Evolutionary conservation across 2,888 invertebrate genomes (phyloP).

Genomic region (Arctia plantaginis): DNA sequence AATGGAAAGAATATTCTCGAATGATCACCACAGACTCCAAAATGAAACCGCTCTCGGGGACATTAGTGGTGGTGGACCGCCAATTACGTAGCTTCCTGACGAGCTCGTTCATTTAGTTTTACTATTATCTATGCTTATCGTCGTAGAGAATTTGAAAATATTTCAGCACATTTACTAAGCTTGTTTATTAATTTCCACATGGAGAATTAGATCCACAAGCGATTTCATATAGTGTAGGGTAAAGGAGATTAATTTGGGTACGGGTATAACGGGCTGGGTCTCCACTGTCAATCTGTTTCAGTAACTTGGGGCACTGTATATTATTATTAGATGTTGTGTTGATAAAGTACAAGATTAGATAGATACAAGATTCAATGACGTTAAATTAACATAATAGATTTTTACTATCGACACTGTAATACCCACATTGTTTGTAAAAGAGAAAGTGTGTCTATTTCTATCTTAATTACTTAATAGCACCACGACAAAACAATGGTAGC

Average conservation of each 20-base stretch:
- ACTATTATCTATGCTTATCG: neutral
- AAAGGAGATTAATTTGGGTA: too few species aligned
- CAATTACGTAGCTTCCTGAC: neutral
- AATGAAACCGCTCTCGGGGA: neutral
- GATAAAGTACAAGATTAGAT: too few species aligned
- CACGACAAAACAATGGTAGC: conserved; percentile 33
- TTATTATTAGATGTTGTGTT: too few species aligned
- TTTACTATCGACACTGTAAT: neutral
- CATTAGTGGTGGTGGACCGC: neutral
- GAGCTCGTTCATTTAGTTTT: neutral
- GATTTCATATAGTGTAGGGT: too few species aligned
- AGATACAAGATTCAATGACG: neutral
- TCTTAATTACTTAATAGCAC: conserved; percentile 37
- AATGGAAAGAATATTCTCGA: neutral
- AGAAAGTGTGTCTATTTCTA: conserved; percentile 32
- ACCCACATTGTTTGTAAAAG: conserved; percentile 6
- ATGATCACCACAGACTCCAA: neutral
- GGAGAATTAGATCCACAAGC: too few species aligned
- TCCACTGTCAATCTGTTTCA: too few species aligned
- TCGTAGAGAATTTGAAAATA: too few species aligned
- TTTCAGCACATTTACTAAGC: too few species aligned
- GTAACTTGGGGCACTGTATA: too few species aligned
- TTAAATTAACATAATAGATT: neutral
- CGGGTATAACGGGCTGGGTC: too few species aligned
- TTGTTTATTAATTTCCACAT: too few species aligned